A percentile compares a stretch with the other conserved stretches of the same genome.
Evolutionary conservation across 1,140 invertebrate species (phyloP).

Genomic region (Harpegnathos saltator): DNA sequence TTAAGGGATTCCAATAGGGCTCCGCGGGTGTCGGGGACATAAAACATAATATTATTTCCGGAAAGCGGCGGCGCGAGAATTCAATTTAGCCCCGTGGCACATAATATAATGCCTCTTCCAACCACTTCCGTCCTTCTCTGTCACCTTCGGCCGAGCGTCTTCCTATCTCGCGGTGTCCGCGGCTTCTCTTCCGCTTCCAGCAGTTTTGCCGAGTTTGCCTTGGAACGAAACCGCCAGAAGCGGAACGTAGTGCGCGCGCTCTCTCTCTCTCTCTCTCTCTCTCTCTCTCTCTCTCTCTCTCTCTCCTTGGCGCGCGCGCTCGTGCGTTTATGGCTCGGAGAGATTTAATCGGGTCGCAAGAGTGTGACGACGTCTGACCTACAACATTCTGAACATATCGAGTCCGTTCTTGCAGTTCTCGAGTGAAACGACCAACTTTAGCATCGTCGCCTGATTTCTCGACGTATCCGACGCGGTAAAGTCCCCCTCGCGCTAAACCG

Average conservation of each 20-base stretch:
- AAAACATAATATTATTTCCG: conserved; percentile 84
- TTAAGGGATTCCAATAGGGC: conserved; percentile 82
- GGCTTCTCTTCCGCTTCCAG: conserved; percentile 2
- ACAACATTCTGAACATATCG: not conserved
- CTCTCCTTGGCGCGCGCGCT: too few species aligned
- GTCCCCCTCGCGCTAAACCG: conserved; percentile 30
- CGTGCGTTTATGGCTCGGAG: conserved; percentile 64
- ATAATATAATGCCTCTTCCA: conserved; percentile 77
- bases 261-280: too few species aligned
- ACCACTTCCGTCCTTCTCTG: conserved; percentile 47
- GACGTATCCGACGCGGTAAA: not conserved
- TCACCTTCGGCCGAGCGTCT: conserved; percentile 32
- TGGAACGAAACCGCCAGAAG: conserved; percentile 18
- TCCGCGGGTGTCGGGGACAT: conserved; percentile 77
- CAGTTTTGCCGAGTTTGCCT: conserved; percentile 23
- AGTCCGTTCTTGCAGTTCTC: not conserved
- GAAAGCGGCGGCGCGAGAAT: conserved; percentile 80
- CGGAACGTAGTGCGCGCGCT: too few species aligned
- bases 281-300: too few species aligned
- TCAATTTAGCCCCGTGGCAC: conserved; percentile 79
- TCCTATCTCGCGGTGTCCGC: conserved; percentile 12
- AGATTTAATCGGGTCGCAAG: conserved; percentile 73
- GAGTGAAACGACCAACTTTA: conserved; percentile 6
- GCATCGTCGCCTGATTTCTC: too few species aligned
- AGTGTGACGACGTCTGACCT: conserved; percentile 39